These are phyloP conservation scores for Drosophila eugracilis DNA, from an alignment of 1,140 invertebrate genomes.

Conservation along the genomic window DNA sequence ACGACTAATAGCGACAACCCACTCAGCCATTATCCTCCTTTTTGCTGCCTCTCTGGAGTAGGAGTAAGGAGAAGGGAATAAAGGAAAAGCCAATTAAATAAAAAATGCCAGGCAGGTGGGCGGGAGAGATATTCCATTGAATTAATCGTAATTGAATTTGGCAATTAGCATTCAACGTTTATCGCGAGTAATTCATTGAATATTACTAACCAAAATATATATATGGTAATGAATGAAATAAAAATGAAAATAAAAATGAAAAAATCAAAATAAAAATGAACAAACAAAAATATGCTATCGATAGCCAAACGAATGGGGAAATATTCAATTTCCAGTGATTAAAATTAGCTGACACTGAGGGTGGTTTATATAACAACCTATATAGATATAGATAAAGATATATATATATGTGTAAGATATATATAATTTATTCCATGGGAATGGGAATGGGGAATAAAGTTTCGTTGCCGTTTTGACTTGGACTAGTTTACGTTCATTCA, in stretches of 20 bases:
- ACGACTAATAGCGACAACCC: neutral
- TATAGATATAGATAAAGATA: neutral
- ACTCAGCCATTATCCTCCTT: neutral
- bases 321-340: slow-evolving; percentile 40
- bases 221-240: slow-evolving; percentile 13
- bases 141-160: slow-evolving; percentile 51
- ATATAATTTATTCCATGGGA: neutral
- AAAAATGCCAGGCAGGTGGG: slow-evolving; percentile 28
- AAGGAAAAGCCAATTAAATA: slow-evolving; percentile 35
- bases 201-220: slow-evolving; percentile 50
- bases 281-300: slow-evolving; percentile 31
- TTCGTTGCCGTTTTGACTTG: slow-evolving; percentile 7
- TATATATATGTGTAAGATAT: neutral
- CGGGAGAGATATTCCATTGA: slow-evolving; percentile 18
- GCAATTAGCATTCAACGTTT: slow-evolving; percentile 53
- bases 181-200: slow-evolving; percentile 39
- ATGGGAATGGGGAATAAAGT: slow-evolving; percentile 15
- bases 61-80: too few species aligned
- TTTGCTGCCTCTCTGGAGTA: neutral
- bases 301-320: slow-evolving; percentile 17
- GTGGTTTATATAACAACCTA: neutral
- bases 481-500: slow-evolving; percentile 13
- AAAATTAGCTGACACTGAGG: slow-evolving; percentile 28
- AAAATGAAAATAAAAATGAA: too few species aligned
- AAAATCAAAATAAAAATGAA: too few species aligned